Conservation (phyloP, 2,113 vertebrate genomes). For the Hydropotes inermis region DNA sequence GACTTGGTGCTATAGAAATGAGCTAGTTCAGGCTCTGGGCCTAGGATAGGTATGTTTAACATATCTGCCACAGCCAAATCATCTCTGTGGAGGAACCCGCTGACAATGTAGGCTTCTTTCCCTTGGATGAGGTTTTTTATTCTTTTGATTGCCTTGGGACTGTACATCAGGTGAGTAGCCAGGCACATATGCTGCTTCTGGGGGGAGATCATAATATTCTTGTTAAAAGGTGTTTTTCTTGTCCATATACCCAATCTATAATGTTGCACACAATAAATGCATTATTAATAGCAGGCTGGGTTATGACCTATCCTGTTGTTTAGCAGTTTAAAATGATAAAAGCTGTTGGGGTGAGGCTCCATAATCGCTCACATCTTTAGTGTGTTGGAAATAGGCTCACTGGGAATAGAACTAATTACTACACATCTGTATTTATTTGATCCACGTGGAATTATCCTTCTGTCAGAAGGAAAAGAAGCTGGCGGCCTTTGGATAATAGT, state of each 20-base stretch:
- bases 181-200: constrained; percentile 90
- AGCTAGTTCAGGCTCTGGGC: constrained; percentile 85
- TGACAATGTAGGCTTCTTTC: constrained; percentile 86
- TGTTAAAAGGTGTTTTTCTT: constrained; percentile 74
- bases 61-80: constrained; percentile 91
- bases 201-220: constrained; percentile 66
- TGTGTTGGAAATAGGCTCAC: constrained; percentile 93
- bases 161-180: constrained; percentile 90
- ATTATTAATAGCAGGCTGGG: constrained; percentile 95
- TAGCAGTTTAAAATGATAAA: constrained; percentile 99
- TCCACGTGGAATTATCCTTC: constrained; percentile 98
- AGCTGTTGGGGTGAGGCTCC: constrained; percentile 93
- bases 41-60: constrained; percentile 88
- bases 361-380: constrained; percentile 97
- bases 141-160: constrained; percentile 86
- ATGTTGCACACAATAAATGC: constrained; percentile 88
- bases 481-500: constrained; percentile 92
- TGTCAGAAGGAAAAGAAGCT: constrained; percentile 96
- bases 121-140: constrained; percentile 85
- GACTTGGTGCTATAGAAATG: constrained; percentile 89
- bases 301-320: constrained; percentile 96
- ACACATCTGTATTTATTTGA: constrained; percentile 99
- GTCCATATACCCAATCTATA: constrained; percentile 85
- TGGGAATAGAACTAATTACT: constrained; percentile 99
- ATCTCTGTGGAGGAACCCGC: constrained; percentile 85